phyloP scores from a whole-genome alignment of 2,113 vertebrate species.

The Apistogramma diplotaenia region DNA sequence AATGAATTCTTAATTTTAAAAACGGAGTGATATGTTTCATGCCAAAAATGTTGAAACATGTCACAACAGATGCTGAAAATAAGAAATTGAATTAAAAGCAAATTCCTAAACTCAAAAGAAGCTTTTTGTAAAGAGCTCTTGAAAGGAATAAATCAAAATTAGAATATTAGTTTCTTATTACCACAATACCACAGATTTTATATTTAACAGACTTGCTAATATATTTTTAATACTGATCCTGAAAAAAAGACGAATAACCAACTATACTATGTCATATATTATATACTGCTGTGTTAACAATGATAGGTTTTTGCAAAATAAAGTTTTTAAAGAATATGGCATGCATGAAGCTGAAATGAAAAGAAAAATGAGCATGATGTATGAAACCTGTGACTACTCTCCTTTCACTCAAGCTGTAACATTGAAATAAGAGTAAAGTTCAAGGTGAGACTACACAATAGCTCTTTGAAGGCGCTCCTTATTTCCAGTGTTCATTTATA shows the following conservation, averaged over 20 bases:
- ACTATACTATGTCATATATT: not conserved
- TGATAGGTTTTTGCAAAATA: not conserved
- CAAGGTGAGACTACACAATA: not conserved
- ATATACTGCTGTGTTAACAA: conserved; percentile 3
- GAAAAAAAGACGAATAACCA: not conserved
- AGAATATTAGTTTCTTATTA: not conserved
- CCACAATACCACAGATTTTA: not conserved
- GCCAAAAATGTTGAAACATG: not conserved
- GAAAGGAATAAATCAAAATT: not conserved
- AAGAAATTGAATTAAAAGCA: not conserved
- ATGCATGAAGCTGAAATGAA: not conserved
- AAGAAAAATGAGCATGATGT: not conserved
- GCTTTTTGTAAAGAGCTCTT: not conserved
- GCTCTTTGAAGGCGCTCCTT: conserved; percentile 41
- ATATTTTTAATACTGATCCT: not conserved
- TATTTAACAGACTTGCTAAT: not conserved
- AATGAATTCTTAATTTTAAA: not conserved
- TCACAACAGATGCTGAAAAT: no score
- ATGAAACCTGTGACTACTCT: not conserved
- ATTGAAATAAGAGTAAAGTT: not conserved
- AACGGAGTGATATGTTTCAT: not conserved
- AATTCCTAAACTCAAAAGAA: not conserved
- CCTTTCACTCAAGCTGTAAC: not conserved
- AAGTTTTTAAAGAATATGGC: not conserved
- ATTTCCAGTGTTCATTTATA: not conserved